Evolutionary conservation across 2,888 invertebrate genomes (phyloP).

Genomic region (Phalera bucephala): DNA sequence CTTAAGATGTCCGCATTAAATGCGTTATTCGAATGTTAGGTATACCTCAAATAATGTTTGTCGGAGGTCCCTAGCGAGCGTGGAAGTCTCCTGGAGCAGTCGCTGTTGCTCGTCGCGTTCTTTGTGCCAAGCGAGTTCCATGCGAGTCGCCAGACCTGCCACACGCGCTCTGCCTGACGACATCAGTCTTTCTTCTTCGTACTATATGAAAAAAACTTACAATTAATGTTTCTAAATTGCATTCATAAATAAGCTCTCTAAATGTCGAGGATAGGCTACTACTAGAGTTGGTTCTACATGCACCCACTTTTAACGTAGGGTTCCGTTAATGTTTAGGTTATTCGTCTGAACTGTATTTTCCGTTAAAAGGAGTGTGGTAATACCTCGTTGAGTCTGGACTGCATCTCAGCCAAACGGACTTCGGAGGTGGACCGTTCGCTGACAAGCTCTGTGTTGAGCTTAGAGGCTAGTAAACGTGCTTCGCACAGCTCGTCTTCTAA

Average conservation of each 20-base stretch:
- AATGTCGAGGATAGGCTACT: too few species aligned
- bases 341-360: too few species aligned
- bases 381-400: slow-evolving; percentile 93
- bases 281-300: too few species aligned
- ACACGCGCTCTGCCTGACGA: slow-evolving; percentile 93
- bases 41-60: slow-evolving; percentile 92
- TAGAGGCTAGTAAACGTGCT: slow-evolving; percentile 90
- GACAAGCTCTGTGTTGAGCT: slow-evolving; percentile 93
- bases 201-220: too few species aligned
- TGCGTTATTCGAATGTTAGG: too few species aligned
- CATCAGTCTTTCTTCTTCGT: slow-evolving; percentile 94
- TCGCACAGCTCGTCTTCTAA: slow-evolving; percentile 95
- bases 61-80: slow-evolving; percentile 92
- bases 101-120: slow-evolving; percentile 96
- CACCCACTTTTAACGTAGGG: too few species aligned
- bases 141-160: slow-evolving; percentile 92
- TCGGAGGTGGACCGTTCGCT: slow-evolving; percentile 94
- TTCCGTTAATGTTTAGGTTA: too few species aligned
- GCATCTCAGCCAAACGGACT: slow-evolving; percentile 93
- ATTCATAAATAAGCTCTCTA: too few species aligned
- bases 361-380: too few species aligned
- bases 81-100: slow-evolving; percentile 94
- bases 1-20: too few species aligned
- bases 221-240: too few species aligned
- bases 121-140: slow-evolving; percentile 97